Conservation (phyloP, 1,140 invertebrate species). For the Solen grandis region DNA sequence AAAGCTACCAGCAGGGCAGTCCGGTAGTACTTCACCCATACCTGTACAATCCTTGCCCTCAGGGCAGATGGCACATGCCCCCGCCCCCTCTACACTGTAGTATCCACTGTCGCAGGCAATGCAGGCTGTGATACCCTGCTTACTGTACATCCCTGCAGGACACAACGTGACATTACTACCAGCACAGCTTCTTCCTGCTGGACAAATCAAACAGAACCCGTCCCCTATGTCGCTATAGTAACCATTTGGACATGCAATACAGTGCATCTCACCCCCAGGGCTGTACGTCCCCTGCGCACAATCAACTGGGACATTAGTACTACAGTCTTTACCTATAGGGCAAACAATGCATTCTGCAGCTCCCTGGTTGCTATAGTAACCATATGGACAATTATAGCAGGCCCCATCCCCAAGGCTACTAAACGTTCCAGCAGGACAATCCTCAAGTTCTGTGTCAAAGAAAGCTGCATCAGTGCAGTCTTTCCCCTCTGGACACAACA, state of each 20-base stretch:
- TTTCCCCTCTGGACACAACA: conserved; percentile 49
- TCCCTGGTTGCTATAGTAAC: conserved; percentile 31
- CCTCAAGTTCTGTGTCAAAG: neutral
- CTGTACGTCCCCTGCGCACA: conserved; percentile 55
- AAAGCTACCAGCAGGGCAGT: conserved; percentile 56
- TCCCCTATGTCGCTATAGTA: conserved; percentile 32
- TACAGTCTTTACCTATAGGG: conserved; percentile 52
- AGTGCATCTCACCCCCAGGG: conserved; percentile 17
- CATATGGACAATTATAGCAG: neutral
- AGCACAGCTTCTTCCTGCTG: conserved; percentile 52
- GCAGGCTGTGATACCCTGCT: conserved; percentile 46
- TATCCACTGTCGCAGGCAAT: conserved; percentile 54
- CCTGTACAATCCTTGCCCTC: conserved; percentile 63
- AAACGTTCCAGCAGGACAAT: conserved; percentile 55
- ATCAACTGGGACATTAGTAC: neutral
- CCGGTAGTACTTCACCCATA: neutral
- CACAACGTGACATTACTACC: conserved; percentile 33
- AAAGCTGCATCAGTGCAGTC: conserved; percentile 28
- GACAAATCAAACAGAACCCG: conserved; percentile 57
- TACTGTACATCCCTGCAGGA: conserved; percentile 60
- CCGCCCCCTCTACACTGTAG: conserved; percentile 26
- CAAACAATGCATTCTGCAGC: conserved; percentile 52
- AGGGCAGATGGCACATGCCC: conserved; percentile 61
- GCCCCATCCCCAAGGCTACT: neutral
- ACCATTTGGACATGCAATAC: conserved; percentile 55